Evolutionary conservation across 2,113 vertebrate genomes (phyloP), one percentile per base, ranked within the genome.

Genomic region (Entosphenus tridentatus): DNA sequence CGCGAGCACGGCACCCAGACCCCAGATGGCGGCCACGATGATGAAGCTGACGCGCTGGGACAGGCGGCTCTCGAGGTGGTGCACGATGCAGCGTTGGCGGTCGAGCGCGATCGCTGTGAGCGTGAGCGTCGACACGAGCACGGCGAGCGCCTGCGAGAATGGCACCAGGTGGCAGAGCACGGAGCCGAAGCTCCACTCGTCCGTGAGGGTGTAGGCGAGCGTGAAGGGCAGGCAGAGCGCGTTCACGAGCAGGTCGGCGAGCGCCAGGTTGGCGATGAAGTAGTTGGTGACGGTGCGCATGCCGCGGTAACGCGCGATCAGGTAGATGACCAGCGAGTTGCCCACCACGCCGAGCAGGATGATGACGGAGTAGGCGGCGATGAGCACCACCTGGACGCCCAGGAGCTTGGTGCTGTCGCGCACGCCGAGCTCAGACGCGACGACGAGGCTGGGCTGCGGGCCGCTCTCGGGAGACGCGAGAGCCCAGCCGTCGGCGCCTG

Each of bases 261-360:
- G 85, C 0, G 89, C 90, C 71, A 95, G 77, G 73, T 95, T 95
- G 39, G 84, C 85, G 2, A 95, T 96, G 71, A 95, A 96, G 76
- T 87, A 95, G 74, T 95, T 95, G 10, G 90, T 95, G 12, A 93
- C 90, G 0, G 88, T 93, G 21, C 80, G 84, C 75, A 96, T 87
- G 21, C 79, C 87, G 78, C 84, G 93, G 75, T 90, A 95, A 71
- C 84, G 88, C 75, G 84, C 84, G 68, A 93, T 82, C 2, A 91
- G 87, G 0, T 93, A 90, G 72, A 95, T 93, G 67, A 96, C 91
- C 0, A 96, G 75, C 3, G 85, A 86, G 78, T 95, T 96, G 13
- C 91, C 89, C 0, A 81, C 77, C 16, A 96, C 83, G 1, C 91
- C 91, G 54, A 95, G 80, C 58, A 95, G 62, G 73, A 96, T 96